Evolutionary conservation across 1,140 invertebrate species (phyloP).

Genomic region (Caerostris extrusa): DNA sequence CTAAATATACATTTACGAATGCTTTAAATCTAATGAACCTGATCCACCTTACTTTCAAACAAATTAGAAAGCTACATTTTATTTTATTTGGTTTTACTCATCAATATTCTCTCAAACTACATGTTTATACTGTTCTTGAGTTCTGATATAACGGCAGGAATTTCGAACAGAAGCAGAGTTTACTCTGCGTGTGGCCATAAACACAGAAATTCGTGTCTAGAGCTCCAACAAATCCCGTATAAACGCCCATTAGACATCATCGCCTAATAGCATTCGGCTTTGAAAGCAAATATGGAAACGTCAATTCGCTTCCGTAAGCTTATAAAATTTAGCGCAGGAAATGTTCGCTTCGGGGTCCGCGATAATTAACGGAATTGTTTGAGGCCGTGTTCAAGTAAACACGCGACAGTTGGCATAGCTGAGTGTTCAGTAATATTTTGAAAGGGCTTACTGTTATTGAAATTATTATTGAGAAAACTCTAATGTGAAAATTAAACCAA

Average conservation of each 20-base stretch:
- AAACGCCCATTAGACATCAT: conserved; percentile 34
- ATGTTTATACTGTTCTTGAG: no score
- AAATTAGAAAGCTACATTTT: no score
- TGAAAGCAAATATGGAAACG: conserved; percentile 23
- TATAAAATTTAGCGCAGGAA: conserved; percentile 7
- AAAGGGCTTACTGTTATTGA: neutral
- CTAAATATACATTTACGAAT: no score
- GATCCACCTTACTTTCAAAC: no score
- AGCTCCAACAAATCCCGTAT: neutral
- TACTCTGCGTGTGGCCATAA: neutral
- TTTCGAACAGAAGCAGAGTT: neutral
- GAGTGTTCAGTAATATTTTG: neutral
- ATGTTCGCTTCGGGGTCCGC: neutral
- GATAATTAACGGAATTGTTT: conserved; percentile 43
- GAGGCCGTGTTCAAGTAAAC: neutral
- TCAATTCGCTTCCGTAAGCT: conserved; percentile 8
- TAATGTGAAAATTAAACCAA: no score
- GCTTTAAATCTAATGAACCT: no score
- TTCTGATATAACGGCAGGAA: no score
- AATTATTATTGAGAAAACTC: no score
- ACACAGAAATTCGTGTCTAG: neutral
- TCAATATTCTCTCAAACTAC: no score
- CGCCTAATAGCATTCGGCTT: conserved; percentile 21
- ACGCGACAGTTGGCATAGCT: neutral
- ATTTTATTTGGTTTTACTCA: no score